phyloP scores from a whole-genome alignment of 2,797 vertebrate species.

The Anguilla pacifica region DNA sequence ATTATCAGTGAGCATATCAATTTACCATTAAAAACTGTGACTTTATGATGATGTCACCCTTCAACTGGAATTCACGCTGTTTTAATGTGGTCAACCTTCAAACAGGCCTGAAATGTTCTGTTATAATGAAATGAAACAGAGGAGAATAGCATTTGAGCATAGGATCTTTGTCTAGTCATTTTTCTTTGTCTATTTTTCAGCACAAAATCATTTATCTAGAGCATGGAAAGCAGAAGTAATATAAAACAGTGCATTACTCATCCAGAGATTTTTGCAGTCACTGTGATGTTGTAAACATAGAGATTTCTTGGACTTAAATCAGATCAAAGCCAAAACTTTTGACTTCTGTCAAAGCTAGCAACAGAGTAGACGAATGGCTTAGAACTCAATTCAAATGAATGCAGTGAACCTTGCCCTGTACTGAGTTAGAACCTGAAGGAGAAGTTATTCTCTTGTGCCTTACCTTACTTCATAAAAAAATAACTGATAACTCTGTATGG shows the following conservation, averaged over 20 bases:
- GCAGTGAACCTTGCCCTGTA: background rate
- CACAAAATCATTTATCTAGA: background rate
- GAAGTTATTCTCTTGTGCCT: background rate
- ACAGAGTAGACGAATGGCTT: background rate
- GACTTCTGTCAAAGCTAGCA: background rate
- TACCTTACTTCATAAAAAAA: background rate
- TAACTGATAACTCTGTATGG: background rate
- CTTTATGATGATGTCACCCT: background rate
- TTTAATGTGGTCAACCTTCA: background rate
- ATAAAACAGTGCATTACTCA: background rate
- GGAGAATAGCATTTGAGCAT: background rate
- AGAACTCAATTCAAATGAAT: background rate
- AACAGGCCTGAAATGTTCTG: background rate
- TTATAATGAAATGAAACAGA: background rate
- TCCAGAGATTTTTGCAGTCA: background rate
- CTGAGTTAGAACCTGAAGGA: background rate
- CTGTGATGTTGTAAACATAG: background rate
- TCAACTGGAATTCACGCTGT: background rate
- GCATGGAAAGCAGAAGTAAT: background rate
- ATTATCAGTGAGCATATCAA: background rate
- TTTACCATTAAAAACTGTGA: background rate
- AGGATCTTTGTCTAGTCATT: background rate
- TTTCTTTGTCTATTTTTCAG: background rate
- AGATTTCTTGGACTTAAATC: background rate
- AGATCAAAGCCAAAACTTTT: background rate